Conservation (phyloP, 2,888 invertebrate genomes). For the Argyresthia albistria region DNA sequence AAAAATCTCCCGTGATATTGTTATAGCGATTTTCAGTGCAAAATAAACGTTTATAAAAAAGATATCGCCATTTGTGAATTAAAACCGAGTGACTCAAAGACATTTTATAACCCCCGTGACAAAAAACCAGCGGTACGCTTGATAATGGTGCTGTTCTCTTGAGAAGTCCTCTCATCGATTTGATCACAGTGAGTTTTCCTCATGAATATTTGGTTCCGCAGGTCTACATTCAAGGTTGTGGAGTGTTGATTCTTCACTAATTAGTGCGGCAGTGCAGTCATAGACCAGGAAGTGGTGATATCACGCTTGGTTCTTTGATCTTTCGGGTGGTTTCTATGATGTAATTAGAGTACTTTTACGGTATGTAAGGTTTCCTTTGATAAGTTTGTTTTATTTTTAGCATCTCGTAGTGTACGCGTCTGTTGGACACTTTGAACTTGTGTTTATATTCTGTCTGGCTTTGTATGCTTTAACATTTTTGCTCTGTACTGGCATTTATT, state of each 20-base stretch:
- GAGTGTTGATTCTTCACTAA: conserved; percentile 19
- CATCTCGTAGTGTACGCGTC: conserved; percentile 26
- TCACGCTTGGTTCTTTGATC: conserved; percentile 44
- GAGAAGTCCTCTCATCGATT: background rate
- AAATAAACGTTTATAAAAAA: conserved; percentile 26
- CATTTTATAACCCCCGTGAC: conserved; percentile 22
- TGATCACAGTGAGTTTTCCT: background rate
- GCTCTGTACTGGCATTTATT: conserved; percentile 9
- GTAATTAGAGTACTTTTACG: conserved; percentile 15
- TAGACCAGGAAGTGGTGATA: conserved; percentile 49
- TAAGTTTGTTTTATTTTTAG: conserved; percentile 52
- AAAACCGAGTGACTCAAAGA: conserved; percentile 21
- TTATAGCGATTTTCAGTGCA: conserved; percentile 30
- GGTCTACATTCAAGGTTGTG: conserved; percentile 24
- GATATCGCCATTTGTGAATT: conserved; percentile 12
- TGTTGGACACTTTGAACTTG: conserved; percentile 29
- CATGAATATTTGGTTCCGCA: conserved; percentile 14
- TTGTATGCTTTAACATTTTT: conserved; percentile 8
- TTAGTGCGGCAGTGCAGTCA: conserved; percentile 33
- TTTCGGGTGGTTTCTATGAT: conserved; percentile 21
- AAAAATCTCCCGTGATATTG: conserved; percentile 24
- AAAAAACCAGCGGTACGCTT: conserved; percentile 18
- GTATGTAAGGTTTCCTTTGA: conserved; percentile 27
- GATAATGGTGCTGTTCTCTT: conserved; percentile 22
- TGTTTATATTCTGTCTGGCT: conserved; percentile 14